Percentiles rank a stretch among this genome's conserved stretches.
Evolutionary conservation across 1,140 invertebrate genomes (phyloP).

Genomic region (Drosophila neocordata): DNA sequence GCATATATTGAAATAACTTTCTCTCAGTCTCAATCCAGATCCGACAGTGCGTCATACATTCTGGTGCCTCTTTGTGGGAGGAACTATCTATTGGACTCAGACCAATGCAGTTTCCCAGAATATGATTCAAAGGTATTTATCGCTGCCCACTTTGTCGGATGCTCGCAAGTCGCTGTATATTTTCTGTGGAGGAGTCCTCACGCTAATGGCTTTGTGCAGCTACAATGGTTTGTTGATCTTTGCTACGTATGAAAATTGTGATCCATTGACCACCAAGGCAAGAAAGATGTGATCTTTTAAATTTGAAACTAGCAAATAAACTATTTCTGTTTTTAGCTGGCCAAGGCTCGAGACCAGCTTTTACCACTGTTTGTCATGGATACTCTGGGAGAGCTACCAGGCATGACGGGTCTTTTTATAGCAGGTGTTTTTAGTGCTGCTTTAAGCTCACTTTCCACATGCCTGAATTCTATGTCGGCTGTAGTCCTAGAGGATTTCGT

Average conservation of each 20-base stretch:
- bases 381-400: conserved; percentile 85
- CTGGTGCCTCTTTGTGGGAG: conserved; percentile 91
- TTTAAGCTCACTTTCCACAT: conserved; percentile 90
- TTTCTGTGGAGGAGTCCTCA: conserved; percentile 85
- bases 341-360: conserved; percentile 84
- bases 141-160: conserved; percentile 86
- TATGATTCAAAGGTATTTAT: conserved; percentile 88
- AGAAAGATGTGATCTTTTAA: background rate
- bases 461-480: conserved; percentile 91
- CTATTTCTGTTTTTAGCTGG: conserved; percentile 78
- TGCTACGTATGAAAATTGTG: conserved; percentile 88
- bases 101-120: conserved; percentile 91
- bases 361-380: conserved; percentile 87
- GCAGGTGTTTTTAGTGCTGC: conserved; percentile 89
- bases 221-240: conserved; percentile 91
- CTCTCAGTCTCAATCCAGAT: conserved; percentile 87
- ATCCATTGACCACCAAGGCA: conserved; percentile 87
- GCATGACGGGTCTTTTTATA: conserved; percentile 87
- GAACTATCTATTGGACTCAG: conserved; percentile 89
- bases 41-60: conserved; percentile 91
- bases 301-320: background rate
- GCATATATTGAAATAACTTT: too few relatives aligned
- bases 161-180: conserved; percentile 86
- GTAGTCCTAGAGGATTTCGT: conserved; percentile 89
- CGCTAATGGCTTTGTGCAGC: conserved; percentile 85